Percentiles rank a stretch among this genome's conserved stretches.
Conservation (phyloP, 2,797 vertebrate genomes). For the Propithecus deckenii region DNA sequence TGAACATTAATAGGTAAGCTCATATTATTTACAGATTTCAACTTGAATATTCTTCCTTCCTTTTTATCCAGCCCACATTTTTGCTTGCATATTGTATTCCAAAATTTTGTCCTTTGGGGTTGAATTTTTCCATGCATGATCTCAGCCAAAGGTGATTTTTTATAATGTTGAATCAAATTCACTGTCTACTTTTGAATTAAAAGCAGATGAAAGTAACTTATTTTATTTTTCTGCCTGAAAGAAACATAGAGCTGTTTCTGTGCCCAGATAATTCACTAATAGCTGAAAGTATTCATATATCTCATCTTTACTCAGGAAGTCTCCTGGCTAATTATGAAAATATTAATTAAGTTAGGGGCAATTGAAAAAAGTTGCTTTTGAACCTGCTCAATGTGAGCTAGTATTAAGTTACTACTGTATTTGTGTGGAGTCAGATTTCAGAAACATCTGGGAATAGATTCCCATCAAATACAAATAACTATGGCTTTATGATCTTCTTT, state of each 20-base stretch:
- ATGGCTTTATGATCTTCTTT: constrained; percentile 63
- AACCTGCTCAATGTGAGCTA: constrained; percentile 62
- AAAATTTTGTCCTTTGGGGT: constrained; percentile 69
- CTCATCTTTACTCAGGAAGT: constrained; percentile 81
- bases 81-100: constrained; percentile 68
- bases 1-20: constrained; percentile 55
- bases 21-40: constrained; percentile 67
- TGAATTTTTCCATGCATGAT: constrained; percentile 73
- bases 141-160: constrained; percentile 78
- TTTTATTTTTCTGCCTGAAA: constrained; percentile 73
- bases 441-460: constrained; percentile 76
- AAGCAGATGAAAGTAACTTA: constrained; percentile 79
- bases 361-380: constrained; percentile 74
- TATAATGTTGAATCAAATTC: constrained; percentile 73
- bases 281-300: constrained; percentile 74
- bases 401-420: constrained; percentile 80
- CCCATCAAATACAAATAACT: constrained; percentile 41
- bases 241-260: constrained; percentile 62
- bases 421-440: constrained; percentile 70
- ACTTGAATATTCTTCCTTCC: constrained; percentile 51
- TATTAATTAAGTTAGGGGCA: constrained; percentile 81
- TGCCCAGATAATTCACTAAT: constrained; percentile 76
- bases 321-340: constrained; percentile 79
- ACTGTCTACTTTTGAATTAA: constrained; percentile 79
- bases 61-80: constrained; percentile 37